These are phyloP conservation scores for Poeciliopsis turneri DNA, from an alignment of 2,797 vertebrate species.

Conservation along the genomic window DNA sequence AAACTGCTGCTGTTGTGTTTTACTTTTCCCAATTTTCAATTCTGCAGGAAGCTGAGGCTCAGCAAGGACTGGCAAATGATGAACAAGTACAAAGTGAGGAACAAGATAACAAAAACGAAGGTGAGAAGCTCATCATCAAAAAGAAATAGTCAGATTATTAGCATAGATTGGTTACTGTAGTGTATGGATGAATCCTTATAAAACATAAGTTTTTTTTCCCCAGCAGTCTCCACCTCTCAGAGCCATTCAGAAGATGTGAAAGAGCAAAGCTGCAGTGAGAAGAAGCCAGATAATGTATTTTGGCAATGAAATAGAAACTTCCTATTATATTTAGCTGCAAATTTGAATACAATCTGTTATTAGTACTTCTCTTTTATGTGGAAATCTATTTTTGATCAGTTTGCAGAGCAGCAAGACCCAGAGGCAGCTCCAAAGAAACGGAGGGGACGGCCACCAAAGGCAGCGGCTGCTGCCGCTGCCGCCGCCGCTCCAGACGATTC, in stretches of 20 bases:
- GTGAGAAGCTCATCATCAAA: slow-evolving; percentile 35
- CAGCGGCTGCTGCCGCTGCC: slow-evolving; percentile 12
- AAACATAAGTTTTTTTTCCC: not conserved
- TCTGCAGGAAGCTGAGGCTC: slow-evolving; percentile 36
- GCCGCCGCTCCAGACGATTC: slow-evolving; percentile 55
- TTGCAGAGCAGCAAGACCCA: slow-evolving; percentile 60
- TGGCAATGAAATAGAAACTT: not conserved
- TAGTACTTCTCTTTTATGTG: not conserved
- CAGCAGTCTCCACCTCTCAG: slow-evolving; percentile 10
- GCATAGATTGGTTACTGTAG: not conserved
- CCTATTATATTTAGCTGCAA: not conserved
- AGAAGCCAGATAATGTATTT: slow-evolving; percentile 61
- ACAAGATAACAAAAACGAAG: slow-evolving; percentile 30
- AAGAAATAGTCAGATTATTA: not conserved
- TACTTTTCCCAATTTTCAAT: not conserved
- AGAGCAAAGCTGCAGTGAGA: slow-evolving; percentile 48
- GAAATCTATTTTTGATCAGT: slow-evolving; percentile 28
- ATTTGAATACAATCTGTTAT: not conserved
- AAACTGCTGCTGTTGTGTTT: not conserved
- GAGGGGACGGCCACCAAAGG: slow-evolving; percentile 75
- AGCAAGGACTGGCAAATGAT: slow-evolving; percentile 24
- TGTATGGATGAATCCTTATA: not conserved
- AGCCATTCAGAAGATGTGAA: slow-evolving; percentile 53
- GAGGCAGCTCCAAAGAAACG: slow-evolving; percentile 67
- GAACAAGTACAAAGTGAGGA: slow-evolving; percentile 38